Base-by-base conservation (phyloP, 2,888 invertebrate species). In the Dasysyrphus tricinctus region DNA sequence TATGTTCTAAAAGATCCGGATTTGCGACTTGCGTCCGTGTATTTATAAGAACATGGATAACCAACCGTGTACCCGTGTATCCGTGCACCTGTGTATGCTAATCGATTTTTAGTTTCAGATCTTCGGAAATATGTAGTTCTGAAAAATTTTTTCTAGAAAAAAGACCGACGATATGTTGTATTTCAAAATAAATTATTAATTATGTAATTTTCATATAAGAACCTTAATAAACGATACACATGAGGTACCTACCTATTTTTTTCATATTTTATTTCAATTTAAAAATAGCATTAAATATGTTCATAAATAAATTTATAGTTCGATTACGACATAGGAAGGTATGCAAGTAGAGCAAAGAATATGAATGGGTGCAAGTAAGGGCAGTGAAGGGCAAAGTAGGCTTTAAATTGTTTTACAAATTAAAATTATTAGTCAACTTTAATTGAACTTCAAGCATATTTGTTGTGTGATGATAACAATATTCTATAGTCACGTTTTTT, bases 341-440 rank as follows among this genome's bases (percentile, higher is more conserved):
- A 34, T 16, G 16, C 59, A 56, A 54, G 39, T 19, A 57, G 47
- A 29, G 11, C 49, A 56, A n/a, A 56, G 8, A 56, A 56, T 56
- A n/a, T 1, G 3, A 34, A n/a, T 34, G 1, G 5, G 9, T 32
- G 32, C 11, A 73, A 24, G 29, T 6, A 32, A n/a, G 49, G 42
- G 61, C 3, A n/a, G 11, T n/a, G 9, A 39, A 47, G 14, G 7
- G 32, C 24, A 7, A n/a, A 16, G 56, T 42, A n/a, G 16, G 24
- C 3, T 24, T 19, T 37, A 12, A 11, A 32, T 32, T 56, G 12
- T 44, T 32, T 29, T 34, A n/a, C 19, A 51, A 34, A 32, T 77
- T 32, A 56, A 59, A 34, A 34, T 74, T 47, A 34, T 74, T 47
- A 74, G 65, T 67, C 67, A 80, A 32, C 32, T 42, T 44, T 42